Conservation (phyloP, 1,140 invertebrate genomes). For the Centruroides vittatus region DNA sequence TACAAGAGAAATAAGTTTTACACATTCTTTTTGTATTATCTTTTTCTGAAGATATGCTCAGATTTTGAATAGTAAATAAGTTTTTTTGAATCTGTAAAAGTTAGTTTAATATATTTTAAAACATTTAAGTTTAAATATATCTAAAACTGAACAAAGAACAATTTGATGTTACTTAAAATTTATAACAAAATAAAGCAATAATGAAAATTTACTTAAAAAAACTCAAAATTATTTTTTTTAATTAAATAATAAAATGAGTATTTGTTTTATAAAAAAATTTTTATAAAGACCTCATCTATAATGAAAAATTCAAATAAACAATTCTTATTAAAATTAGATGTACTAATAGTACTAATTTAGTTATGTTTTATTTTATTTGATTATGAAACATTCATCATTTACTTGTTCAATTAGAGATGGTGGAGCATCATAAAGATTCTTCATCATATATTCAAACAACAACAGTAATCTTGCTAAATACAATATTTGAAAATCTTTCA, state of each 20-base stretch:
- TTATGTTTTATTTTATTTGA: not conserved
- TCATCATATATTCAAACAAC: slow-evolving; percentile 89
- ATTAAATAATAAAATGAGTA: too few species aligned
- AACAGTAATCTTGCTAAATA: slow-evolving; percentile 67
- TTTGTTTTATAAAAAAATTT: not conserved
- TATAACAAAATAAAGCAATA: too few species aligned
- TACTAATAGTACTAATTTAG: too few species aligned
- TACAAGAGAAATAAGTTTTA: slow-evolving; percentile 56
- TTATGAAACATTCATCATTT: not conserved
- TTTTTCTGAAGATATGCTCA: slow-evolving; percentile 16
- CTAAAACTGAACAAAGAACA: too few species aligned
- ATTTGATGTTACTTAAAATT: too few species aligned
- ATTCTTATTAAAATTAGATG: not conserved
- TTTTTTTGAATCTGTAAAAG: slow-evolving; percentile 11
- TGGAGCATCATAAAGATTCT: slow-evolving; percentile 72
- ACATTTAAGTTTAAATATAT: not conserved
- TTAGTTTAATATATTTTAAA: not conserved
- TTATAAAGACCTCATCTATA: not conserved
- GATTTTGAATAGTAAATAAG: slow-evolving; percentile 11
- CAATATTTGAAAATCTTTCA: slow-evolving; percentile 31
- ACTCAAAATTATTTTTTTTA: too few species aligned
- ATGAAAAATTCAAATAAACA: not conserved
- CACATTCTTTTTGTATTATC: slow-evolving; percentile 39
- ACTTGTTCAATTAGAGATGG: slow-evolving; percentile 37
- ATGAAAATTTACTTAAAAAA: too few species aligned